Percentiles rank a stretch among this genome's conserved stretches.
Conservation (phyloP, 2,888 invertebrate species). For the Camponotus fellah region DNA sequence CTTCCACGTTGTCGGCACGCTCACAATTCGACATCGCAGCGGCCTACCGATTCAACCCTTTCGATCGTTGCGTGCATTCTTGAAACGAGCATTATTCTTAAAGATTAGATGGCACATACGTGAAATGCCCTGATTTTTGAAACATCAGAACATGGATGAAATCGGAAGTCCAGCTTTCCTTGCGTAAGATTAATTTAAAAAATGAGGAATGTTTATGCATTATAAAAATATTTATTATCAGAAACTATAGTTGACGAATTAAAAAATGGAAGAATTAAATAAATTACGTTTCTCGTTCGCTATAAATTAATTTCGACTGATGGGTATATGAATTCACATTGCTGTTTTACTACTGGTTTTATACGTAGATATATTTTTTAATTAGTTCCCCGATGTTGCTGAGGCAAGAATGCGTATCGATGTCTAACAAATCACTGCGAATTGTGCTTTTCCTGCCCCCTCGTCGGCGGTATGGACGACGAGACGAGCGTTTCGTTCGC, state of each 20-base stretch:
- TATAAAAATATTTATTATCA: not conserved
- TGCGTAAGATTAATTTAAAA: not conserved
- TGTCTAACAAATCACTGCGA: slow-evolving; percentile 48
- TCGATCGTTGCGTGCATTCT: not conserved
- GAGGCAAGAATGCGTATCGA: slow-evolving; percentile 43
- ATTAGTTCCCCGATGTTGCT: not conserved
- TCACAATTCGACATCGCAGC: slow-evolving; percentile 24
- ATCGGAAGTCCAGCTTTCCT: not conserved
- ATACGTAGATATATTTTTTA: slow-evolving; percentile 6
- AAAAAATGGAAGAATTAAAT: not conserved
- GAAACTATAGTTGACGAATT: not conserved
- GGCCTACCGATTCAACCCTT: not conserved
- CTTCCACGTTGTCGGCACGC: slow-evolving; percentile 35
- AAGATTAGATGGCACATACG: not conserved
- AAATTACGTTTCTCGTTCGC: not conserved
- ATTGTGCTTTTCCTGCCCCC: not conserved
- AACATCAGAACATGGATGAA: not conserved
- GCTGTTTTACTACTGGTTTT: not conserved
- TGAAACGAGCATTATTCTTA: not conserved
- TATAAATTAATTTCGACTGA: not conserved
- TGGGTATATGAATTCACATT: not conserved
- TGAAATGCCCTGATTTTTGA: not conserved
- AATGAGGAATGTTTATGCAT: not conserved
- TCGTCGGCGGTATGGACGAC: slow-evolving; percentile 8
- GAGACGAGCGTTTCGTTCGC: slow-evolving; percentile 58